phyloP scores from a whole-genome alignment of 2,797 vertebrate species.

The Bovichtus diacanthus region DNA sequence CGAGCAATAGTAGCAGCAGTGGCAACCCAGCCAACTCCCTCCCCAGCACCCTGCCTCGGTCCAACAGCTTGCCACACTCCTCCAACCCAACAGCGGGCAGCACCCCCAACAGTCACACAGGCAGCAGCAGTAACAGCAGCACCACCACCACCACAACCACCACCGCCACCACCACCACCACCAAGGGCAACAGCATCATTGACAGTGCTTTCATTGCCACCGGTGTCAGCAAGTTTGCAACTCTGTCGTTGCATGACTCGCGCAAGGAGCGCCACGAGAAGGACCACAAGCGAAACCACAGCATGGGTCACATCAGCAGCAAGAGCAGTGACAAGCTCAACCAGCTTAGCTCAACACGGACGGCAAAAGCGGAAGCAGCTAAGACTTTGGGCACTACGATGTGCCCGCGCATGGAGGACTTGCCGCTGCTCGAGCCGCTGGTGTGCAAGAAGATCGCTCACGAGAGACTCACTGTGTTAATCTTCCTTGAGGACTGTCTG shows the following conservation, averaged over 20 bases:
- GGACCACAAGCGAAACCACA: slow-evolving; percentile 98
- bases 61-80: slow-evolving; percentile 97
- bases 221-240: slow-evolving; percentile 97
- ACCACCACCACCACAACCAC: slow-evolving; percentile 28
- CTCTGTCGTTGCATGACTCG: slow-evolving; percentile 93
- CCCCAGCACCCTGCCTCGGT: slow-evolving; percentile 92
- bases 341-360: slow-evolving; percentile 88
- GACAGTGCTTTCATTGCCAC: slow-evolving; percentile 91
- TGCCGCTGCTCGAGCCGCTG: slow-evolving; percentile 97
- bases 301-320: slow-evolving; percentile 98
- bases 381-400: slow-evolving; percentile 95
- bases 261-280: slow-evolving; percentile 97
- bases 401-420: slow-evolving; percentile 98
- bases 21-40: slow-evolving; percentile 88
- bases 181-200: slow-evolving; percentile 88
- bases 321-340: slow-evolving; percentile 99
- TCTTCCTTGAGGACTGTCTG: slow-evolving; percentile 99
- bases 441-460: slow-evolving; percentile 99
- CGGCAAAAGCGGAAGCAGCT: slow-evolving; percentile 91
- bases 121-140: slow-evolving; percentile 90
- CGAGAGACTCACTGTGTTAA: slow-evolving; percentile 98
- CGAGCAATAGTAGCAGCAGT: slow-evolving; percentile 74
- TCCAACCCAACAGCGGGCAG: slow-evolving; percentile 87
- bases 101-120: slow-evolving; percentile 92
- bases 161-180: slow-evolving; percentile 11